A percentile compares a stretch with the other conserved stretches of the same genome.
phyloP scores from a whole-genome alignment of 1,140 invertebrate genomes.

The Melipona quadrifasciata region DNA sequence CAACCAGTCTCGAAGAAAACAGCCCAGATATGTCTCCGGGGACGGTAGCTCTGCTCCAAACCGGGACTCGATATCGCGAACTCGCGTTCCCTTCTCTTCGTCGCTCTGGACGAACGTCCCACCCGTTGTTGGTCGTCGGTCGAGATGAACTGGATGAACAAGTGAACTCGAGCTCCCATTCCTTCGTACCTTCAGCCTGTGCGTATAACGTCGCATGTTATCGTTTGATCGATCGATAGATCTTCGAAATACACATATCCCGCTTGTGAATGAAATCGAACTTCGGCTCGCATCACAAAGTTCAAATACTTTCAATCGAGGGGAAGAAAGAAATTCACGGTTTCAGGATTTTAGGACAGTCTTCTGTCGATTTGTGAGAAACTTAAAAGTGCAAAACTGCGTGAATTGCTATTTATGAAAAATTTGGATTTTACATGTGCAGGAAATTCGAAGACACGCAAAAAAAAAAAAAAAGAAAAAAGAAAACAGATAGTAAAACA shows the following conservation, averaged over 20 bases:
- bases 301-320: background rate
- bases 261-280: background rate
- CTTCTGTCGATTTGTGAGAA: too few species aligned
- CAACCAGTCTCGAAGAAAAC: slow-evolving; percentile 72
- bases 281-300: background rate
- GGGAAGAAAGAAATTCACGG: too few species aligned
- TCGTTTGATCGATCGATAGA: background rate
- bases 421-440: too few species aligned
- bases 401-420: too few species aligned
- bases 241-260: too few species aligned
- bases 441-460: too few species aligned
- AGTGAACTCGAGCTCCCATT: slow-evolving; percentile 75
- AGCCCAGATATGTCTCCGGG: slow-evolving; percentile 77
- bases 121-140: slow-evolving; percentile 47
- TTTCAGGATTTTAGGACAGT: too few species aligned
- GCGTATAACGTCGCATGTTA: background rate
- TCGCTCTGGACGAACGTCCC: slow-evolving; percentile 76
- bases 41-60: slow-evolving; percentile 71
- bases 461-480: too few species aligned
- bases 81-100: slow-evolving; percentile 36
- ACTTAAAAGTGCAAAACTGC: too few species aligned
- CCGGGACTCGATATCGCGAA: slow-evolving; percentile 65
- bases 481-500: too few species aligned
- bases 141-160: slow-evolving; percentile 71
- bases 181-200: slow-evolving; percentile 35